Evolutionary conservation across 2,888 invertebrate genomes (phyloP), one percentile per base, ranked within the genome.

Genomic region (Rhamnusium bicolor): DNA sequence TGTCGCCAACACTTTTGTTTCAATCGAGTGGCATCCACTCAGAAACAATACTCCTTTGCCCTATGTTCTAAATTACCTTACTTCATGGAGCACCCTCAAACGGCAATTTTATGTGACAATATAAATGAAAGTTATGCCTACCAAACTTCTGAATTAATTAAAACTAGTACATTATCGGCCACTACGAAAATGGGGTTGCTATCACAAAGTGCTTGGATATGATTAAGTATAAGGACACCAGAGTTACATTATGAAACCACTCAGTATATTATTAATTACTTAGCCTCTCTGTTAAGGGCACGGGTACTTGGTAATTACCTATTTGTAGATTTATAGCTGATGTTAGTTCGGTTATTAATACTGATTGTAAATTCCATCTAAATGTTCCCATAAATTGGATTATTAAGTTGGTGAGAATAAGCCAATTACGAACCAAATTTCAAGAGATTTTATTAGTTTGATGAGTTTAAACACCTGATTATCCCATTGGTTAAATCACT

Each of bases 351-450:
- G 65, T 65, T 71, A 73, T 73, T 71, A 75, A 73, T 73, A 65
- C 68, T 40, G 66, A 72, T 71, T 73, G 75, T 75, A 69, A 73
- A 66, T 73, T 71, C 66, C 53, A 29, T 56, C 19, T 72, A 65
- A 71, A 71, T 63, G 75, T 74, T 63, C 69, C 61, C 69, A 69
- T 75, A 72, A 75, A 75, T 67, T 75, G 72, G 72, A 72, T 72
- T 72, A 72, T 75, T 72, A 72, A 72, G 72, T 72, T 72, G 62
- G 67, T 70, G 70, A 67, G 62, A 70, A 46, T 49, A 49, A 61
- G 47, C 72, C 70, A 75, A 67, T 72, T 72, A 67, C 66, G 69
- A 32, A 63, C 60, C 63, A 62, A 72, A 72, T 72, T 72, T 70
- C 62, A 56, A 62, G 61, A 27, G 29, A 19, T 68, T 16, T 62